These are phyloP conservation scores for Xiphophorus birchmanni DNA, from an alignment of 2,797 vertebrate species.

Conservation along the genomic window DNA sequence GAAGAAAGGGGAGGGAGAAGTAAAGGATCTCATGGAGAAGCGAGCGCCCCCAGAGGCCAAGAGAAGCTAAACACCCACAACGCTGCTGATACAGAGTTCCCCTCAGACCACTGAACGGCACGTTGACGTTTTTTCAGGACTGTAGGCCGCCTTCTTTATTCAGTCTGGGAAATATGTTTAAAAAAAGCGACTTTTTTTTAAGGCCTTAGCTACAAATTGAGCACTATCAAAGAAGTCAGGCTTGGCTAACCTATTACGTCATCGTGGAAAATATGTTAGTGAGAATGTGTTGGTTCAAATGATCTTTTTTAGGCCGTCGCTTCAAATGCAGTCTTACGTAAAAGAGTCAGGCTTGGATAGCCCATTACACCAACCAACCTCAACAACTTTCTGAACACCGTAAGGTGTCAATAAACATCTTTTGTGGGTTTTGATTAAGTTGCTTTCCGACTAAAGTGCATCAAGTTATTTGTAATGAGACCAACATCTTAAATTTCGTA, in stretches of 20 bases:
- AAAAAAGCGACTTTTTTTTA: not conserved
- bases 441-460: not conserved
- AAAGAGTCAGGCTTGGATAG: not conserved
- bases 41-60: conserved; percentile 60
- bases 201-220: not conserved
- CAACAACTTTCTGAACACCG: not conserved
- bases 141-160: not conserved
- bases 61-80: conserved; percentile 9
- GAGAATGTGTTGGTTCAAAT: not conserved
- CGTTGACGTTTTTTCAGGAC: not conserved
- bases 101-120: not conserved
- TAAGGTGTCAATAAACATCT: not conserved
- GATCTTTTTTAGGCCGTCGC: not conserved
- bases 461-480: not conserved
- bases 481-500: not conserved
- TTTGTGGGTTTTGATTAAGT: not conserved
- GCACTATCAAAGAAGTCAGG: not conserved
- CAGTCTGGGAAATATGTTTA: not conserved
- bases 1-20: conserved; percentile 24
- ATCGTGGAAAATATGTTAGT: not conserved
- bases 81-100: not conserved
- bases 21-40: conserved; percentile 12
- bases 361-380: too few species aligned
- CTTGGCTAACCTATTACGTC: not conserved
- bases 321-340: not conserved